Base-by-base conservation (phyloP, 2,797 vertebrate genomes). In the Synaphobranchus kaupii region DNA sequence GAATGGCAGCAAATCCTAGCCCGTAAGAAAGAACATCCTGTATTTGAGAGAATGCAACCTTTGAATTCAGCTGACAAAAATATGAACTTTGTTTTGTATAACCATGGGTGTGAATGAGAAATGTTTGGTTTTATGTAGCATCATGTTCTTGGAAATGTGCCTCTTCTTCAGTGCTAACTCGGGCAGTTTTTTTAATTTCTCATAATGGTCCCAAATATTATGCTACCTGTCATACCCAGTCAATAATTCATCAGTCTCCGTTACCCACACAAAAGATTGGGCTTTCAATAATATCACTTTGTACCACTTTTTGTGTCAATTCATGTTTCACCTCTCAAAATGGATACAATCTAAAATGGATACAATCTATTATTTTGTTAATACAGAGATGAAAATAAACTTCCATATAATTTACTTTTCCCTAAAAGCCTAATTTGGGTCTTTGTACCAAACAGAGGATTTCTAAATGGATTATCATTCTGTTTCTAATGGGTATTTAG, bases 151-250 rank as follows among this genome's bases (percentile, higher is more conserved):
- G 50, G 68, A 78, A 47, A 48, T 73, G 28, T 73, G 66, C 44
- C 20, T n/a, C 68, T 76, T 83, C 39, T 28, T 86, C 89, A 87
- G 87, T 90, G 83, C 87, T 89, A 71, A 78, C 81, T 52, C 58
- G 50, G 86, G 86, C 88, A 87, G 22, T 25, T 25, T n/a, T 60
- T 60, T 60, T 17, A 7, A 17, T 60, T 17, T 60, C 58, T 54
- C 52, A 54, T 54, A 54, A 68, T 68, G 25, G 63, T n/a, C 25
- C 63, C 63, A 68, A 68, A 68, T 68, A 28, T 68, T 28, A 10
- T 68, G n/a, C 28, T 68, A 68, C 25, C 63, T 68, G 4, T 68
- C 9, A 22, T 25, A 28, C n/a, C 22, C 63, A n/a, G 25, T 68
- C 63, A 28, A 68, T 68, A 68, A 68, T 68, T 68, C 5, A 68